phyloP scores from a whole-genome alignment of 2,113 vertebrate genomes.

The Tupaia chinensis region DNA sequence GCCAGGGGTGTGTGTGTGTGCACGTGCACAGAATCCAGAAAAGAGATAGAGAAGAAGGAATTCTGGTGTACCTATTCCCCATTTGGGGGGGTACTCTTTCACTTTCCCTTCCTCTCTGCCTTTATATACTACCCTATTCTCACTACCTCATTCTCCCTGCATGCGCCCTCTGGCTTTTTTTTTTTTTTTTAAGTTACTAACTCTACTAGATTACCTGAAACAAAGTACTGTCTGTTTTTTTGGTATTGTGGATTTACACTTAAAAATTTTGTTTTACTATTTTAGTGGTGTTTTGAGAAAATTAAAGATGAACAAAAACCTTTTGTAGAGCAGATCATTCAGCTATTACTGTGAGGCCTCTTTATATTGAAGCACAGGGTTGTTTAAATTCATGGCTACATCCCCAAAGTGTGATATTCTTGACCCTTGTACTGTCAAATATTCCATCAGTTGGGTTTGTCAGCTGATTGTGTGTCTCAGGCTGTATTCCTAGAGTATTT shows the following conservation, averaged over 20 bases:
- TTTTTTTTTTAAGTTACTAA: not conserved
- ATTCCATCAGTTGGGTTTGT: not conserved
- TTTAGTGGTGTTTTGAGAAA: constrained; percentile 37
- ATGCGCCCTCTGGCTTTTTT: too few relatives aligned
- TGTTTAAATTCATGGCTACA: not conserved
- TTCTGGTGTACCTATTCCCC: too few relatives aligned
- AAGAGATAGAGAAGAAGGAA: too few relatives aligned
- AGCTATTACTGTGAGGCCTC: not conserved
- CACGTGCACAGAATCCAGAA: too few relatives aligned
- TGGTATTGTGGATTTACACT: not conserved
- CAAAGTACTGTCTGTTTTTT: not conserved
- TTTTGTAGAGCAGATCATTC: constrained; percentile 17
- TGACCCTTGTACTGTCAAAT: not conserved
- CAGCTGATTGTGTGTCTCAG: not conserved
- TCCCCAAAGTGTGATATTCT: not conserved
- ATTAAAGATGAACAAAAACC: not conserved
- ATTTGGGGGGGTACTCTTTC: too few relatives aligned
- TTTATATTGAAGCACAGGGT: not conserved
- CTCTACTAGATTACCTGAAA: not conserved
- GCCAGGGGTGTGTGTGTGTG: too few relatives aligned
- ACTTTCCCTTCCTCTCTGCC: too few relatives aligned
- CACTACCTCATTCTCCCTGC: too few relatives aligned
- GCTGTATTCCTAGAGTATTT: not conserved
- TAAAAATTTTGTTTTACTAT: not conserved
- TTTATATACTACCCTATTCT: too few relatives aligned